Evolutionary conservation across 2,888 invertebrate species (phyloP).

Genomic region (Rhamnusium bicolor): DNA sequence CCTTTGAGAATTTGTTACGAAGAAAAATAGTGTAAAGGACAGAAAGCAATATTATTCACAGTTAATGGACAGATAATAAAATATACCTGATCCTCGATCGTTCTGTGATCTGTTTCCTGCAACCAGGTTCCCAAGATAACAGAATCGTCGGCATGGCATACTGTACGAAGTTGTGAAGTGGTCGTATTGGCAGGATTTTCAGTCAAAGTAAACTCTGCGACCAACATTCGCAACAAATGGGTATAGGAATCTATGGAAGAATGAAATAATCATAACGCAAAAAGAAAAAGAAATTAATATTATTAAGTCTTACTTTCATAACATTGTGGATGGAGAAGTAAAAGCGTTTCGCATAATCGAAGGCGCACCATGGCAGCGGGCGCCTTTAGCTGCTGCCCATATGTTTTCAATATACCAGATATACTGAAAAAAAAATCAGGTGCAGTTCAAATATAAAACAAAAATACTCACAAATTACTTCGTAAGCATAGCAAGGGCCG

Average conservation of each 20-base stretch:
- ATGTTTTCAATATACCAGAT: slow-evolving; percentile 87
- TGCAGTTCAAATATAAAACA: not conserved
- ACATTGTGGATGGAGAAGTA: slow-evolving; percentile 83
- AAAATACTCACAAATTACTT: slow-evolving; percentile 73
- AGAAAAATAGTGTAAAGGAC: not conserved
- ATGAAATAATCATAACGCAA: not conserved
- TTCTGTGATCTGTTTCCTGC: slow-evolving; percentile 96
- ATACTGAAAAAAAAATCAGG: slow-evolving; percentile 78
- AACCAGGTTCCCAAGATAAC: slow-evolving; percentile 96
- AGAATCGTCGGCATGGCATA: slow-evolving; percentile 91
- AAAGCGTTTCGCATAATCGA: slow-evolving; percentile 91
- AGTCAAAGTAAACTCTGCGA: slow-evolving; percentile 94
- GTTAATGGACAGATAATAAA: not conserved
- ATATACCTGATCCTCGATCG: slow-evolving; percentile 95
- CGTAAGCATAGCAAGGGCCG: slow-evolving; percentile 94
- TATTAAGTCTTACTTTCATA: slow-evolving; percentile 78
- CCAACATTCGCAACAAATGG: slow-evolving; percentile 90
- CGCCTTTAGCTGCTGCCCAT: slow-evolving; percentile 94
- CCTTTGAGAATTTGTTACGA: not conserved
- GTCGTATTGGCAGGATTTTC: slow-evolving; percentile 95
- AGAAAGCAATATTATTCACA: not conserved
- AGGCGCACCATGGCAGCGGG: slow-evolving; percentile 94
- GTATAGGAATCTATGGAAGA: slow-evolving; percentile 80
- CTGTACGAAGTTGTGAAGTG: slow-evolving; percentile 85
- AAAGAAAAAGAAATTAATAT: not conserved